These are phyloP conservation scores for Pantelozetes paolii DNA, from an alignment of 2,888 invertebrate genomes.

Conservation along the genomic window DNA sequence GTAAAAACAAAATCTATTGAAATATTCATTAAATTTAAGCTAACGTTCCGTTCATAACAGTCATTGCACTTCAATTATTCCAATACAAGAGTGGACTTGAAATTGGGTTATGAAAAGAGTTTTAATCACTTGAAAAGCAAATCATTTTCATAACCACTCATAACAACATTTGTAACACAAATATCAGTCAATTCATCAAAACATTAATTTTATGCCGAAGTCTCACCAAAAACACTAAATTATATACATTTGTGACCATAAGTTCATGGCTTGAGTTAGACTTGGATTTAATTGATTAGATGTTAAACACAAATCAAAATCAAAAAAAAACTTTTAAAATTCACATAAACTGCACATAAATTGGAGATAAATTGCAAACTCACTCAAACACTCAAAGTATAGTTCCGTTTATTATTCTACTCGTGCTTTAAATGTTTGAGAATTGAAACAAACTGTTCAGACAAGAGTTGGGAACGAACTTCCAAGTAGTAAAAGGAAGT, in stretches of 20 bases:
- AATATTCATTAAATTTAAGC: neutral
- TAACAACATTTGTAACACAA: neutral
- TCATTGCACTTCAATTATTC: slow-evolving; percentile 28
- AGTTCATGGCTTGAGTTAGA: neutral
- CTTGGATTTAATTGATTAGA: neutral
- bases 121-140: slow-evolving; percentile 3
- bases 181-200: neutral
- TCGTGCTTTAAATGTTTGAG: neutral
- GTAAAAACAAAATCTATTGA: neutral
- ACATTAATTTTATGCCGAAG: neutral
- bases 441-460: slow-evolving; percentile 24
- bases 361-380: neutral
- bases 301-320: too few relatives aligned
- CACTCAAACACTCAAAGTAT: neutral
- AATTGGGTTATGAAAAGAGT: slow-evolving; percentile 28
- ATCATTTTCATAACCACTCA: slow-evolving; percentile 23
- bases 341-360: neutral
- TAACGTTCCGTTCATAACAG: too few relatives aligned
- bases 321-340: slow-evolving; percentile 1
- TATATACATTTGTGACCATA: too few relatives aligned
- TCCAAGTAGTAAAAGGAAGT: slow-evolving; percentile 12
- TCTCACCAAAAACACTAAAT: too few relatives aligned
- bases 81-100: neutral
- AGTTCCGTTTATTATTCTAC: neutral
- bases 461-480: neutral